A percentile compares a stretch with the other conserved stretches of the same genome.
Evolutionary conservation across 2,888 invertebrate species (phyloP).

Genomic region (Holacanthella duospinosa): DNA sequence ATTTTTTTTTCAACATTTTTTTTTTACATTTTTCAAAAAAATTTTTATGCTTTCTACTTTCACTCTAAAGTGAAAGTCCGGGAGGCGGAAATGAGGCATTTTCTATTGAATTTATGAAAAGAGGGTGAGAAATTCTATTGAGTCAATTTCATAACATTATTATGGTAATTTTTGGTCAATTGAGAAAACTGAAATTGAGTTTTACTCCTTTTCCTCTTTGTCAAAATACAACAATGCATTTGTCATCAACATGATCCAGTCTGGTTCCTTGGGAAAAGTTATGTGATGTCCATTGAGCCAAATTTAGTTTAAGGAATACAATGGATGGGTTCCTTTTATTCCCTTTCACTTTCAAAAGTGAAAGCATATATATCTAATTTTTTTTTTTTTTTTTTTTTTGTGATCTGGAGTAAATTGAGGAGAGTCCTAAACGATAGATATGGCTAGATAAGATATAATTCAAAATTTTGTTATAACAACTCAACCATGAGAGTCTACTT

Average conservation of each 20-base stretch:
- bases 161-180: slow-evolving; percentile 4
- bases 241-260: slow-evolving; percentile 1
- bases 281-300: not conserved
- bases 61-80: not conserved
- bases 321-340: not conserved
- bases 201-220: slow-evolving; percentile 1
- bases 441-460: not conserved
- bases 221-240: slow-evolving; percentile 3
- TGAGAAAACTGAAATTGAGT: not conserved
- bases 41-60: not conserved
- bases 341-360: not conserved
- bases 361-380: not conserved
- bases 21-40: too few relatives aligned
- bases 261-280: not conserved
- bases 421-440: not conserved
- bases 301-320: not conserved
- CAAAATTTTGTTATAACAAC: not conserved
- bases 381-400: too few relatives aligned
- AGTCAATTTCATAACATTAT: not conserved
- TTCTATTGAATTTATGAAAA: too few relatives aligned
- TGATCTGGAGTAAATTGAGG: slow-evolving; percentile 1
- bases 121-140: not conserved
- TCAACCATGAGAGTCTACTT: not conserved
- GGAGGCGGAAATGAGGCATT: not conserved
- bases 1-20: too few relatives aligned